These are phyloP conservation scores for Odontamblyopus lacepedii DNA, from an alignment of 2,797 vertebrate genomes.

Conservation along the genomic window DNA sequence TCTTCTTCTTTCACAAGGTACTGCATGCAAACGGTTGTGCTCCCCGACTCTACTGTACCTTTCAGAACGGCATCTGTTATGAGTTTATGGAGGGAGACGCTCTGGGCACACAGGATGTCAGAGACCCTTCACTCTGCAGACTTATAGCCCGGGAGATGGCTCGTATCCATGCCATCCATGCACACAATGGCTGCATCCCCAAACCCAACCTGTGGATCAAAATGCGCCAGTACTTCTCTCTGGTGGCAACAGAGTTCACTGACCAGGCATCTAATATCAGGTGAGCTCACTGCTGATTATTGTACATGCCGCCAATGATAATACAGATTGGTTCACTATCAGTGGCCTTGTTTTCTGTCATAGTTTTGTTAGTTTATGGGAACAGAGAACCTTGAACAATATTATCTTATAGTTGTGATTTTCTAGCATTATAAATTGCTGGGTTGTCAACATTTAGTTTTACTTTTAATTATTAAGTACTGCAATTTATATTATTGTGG, in stretches of 20 bases:
- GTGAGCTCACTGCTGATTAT: slow-evolving; percentile 61
- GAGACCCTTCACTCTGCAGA: slow-evolving; percentile 85
- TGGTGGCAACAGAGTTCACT: slow-evolving; percentile 89
- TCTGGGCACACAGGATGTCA: slow-evolving; percentile 87
- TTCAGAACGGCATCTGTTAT: slow-evolving; percentile 96
- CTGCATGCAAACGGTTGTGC: slow-evolving; percentile 92
- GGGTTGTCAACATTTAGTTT: background rate
- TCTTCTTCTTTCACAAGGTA: slow-evolving; percentile 63
- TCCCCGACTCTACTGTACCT: slow-evolving; percentile 94
- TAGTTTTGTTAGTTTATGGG: too few species aligned
- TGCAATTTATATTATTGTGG: too few species aligned
- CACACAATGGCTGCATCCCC: slow-evolving; percentile 92
- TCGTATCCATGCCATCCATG: slow-evolving; percentile 91
- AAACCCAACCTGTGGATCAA: slow-evolving; percentile 94
- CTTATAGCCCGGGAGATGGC: slow-evolving; percentile 93
- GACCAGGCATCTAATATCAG: slow-evolving; percentile 85
- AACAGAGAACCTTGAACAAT: background rate
- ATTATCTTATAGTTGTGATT: background rate
- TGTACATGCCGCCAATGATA: background rate
- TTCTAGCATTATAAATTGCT: too few species aligned
- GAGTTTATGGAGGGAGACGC: slow-evolving; percentile 92
- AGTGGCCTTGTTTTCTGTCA: slow-evolving; percentile 10
- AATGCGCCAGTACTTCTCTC: slow-evolving; percentile 88
- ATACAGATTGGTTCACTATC: slow-evolving; percentile 11
- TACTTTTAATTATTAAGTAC: too few species aligned